Evolutionary conservation across 2,888 invertebrate genomes (phyloP).

Genomic region (Sarcophaga rosellei): DNA sequence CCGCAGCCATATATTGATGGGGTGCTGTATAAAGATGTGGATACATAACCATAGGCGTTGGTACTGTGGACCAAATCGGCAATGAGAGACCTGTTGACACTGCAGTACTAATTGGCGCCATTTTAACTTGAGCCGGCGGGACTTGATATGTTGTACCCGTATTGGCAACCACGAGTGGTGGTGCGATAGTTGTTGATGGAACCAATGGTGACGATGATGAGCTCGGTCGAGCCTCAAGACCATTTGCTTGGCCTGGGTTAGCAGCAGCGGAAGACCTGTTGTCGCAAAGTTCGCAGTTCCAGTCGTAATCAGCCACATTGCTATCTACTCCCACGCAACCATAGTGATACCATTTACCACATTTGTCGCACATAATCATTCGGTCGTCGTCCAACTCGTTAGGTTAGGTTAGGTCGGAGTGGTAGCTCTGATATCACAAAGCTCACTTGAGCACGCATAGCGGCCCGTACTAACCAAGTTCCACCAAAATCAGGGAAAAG

Average conservation of each 20-base stretch:
- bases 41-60: no score
- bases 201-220: constrained; percentile 41
- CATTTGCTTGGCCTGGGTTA: neutral
- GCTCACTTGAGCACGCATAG: no score
- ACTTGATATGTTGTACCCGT: neutral
- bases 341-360: constrained; percentile 15
- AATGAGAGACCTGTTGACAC: neutral
- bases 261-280: neutral
- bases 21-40: no score
- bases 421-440: no score
- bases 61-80: no score
- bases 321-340: constrained; percentile 26
- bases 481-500: no score
- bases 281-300: constrained; percentile 32
- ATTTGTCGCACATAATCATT: no score
- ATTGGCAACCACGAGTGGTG: neutral
- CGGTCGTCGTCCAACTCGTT: constrained; percentile 2
- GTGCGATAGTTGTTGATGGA: neutral
- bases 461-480: no score
- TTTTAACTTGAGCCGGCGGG: neutral
- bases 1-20: no score
- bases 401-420: no score
- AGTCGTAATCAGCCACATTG: constrained; percentile 36
- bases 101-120: neutral
- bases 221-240: constrained; percentile 10